These are phyloP conservation scores for Diabrotica virgifera DNA, from an alignment of 1,140 invertebrate genomes.

Conservation along the genomic window DNA sequence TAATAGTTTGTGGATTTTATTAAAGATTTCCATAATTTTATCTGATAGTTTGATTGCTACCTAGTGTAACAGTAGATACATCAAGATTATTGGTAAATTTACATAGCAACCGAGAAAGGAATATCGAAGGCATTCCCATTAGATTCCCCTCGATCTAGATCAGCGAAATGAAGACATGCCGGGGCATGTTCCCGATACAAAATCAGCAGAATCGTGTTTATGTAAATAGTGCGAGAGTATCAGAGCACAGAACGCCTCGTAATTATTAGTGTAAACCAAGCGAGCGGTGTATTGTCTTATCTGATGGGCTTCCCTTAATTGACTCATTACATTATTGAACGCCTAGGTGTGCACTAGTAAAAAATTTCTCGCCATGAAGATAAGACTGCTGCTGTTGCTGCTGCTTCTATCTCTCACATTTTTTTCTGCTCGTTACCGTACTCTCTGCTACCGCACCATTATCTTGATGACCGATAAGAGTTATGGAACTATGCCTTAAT, in stretches of 20 bases:
- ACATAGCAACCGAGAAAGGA: background rate
- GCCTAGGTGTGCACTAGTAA: conserved; percentile 42
- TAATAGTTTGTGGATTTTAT: no score
- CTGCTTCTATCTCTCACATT: conserved; percentile 14
- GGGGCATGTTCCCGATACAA: conserved; percentile 31
- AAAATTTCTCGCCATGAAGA: conserved; percentile 42
- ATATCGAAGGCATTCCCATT: background rate
- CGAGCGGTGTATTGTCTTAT: conserved; percentile 37
- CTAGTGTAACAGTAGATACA: no score
- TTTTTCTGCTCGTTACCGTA: conserved; percentile 37
- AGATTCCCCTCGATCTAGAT: conserved; percentile 5
- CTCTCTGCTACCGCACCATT: conserved; percentile 31
- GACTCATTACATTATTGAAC: conserved; percentile 41
- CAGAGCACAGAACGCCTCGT: conserved; percentile 31
- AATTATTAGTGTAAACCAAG: conserved; percentile 33
- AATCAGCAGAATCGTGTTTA: conserved; percentile 40
- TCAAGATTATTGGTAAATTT: background rate
- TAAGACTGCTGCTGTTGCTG: conserved; percentile 22
- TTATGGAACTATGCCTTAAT: conserved; percentile 13
- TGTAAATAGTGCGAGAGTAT: conserved; percentile 37
- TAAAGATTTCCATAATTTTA: no score
- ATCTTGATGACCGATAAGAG: conserved; percentile 31
- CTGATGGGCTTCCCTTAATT: conserved; percentile 39
- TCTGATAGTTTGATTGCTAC: no score
- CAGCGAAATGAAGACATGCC: conserved; percentile 35